Base-by-base conservation (phyloP, 2,888 invertebrate species). In the Yponomeuta cagnagella region DNA sequence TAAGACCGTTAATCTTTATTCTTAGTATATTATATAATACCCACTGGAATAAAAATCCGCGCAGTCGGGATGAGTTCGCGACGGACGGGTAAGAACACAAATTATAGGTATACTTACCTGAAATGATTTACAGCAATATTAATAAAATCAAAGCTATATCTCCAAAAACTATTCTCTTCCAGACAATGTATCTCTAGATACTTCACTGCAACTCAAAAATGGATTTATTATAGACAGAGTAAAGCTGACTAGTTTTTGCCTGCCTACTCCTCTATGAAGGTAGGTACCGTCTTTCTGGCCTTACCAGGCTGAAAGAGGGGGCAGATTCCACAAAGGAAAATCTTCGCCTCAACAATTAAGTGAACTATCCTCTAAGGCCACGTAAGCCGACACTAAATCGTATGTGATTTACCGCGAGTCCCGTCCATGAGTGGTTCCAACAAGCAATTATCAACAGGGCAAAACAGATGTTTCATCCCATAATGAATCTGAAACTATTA, bases 401-500 rank as follows among this genome's bases (percentile, higher is more conserved):
- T 73, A 76, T 73, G 74, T 77, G 77, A 76, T 76, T 77, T 80
- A 80, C 77, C 77, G 76, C 77, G 78, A 78, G 77, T 74, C 52
- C 15, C 52, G 52, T 15, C 15, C 52, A 75, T 74, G 77, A 77
- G 74, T 75, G 73, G 70, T 73, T 77, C 77, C 74, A 74, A 73
- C 76, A 76, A 79, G 79, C 81, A 82, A 84, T 84, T 85, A 83
- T 82, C 81, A 84, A 15, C 15, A 58, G 52, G 12, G 52, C 15
- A 5, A 8, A 12, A 58, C 52, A 58, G 52, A 58, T 15, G 52
- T 15, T 15, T 58, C 52, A 58, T 2, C 15, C 52, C 52, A 5
- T 12, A 4, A 10, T 52, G 2, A 52, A 10, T 8, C 52, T 23
- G 23, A 23, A 23, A 23, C 23, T 23, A 23, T 23, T 23, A 23